Conservation (phyloP, 2,888 invertebrate species). For the Yponomeuta plumbellus region DNA sequence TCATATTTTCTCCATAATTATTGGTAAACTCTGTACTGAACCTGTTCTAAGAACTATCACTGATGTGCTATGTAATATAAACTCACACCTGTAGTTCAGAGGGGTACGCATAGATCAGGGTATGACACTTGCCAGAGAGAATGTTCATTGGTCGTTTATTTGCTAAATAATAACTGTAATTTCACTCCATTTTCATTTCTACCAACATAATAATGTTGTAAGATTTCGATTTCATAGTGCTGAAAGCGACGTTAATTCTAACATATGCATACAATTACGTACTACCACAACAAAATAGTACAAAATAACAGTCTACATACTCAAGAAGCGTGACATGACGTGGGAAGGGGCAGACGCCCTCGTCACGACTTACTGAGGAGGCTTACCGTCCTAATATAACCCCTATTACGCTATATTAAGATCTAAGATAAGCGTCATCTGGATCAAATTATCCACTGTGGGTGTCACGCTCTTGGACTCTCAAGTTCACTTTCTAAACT, state of each 20-base stretch:
- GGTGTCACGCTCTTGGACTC: background rate
- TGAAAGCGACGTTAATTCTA: background rate
- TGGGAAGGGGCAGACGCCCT: background rate
- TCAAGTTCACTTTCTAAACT: slow-evolving; percentile 14
- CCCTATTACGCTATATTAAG: background rate
- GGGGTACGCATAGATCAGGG: too few species aligned
- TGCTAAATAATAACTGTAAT: too few species aligned
- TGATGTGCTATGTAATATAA: too few species aligned
- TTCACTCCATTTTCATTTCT: background rate
- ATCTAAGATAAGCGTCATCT: background rate
- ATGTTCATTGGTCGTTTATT: too few species aligned
- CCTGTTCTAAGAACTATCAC: too few species aligned
- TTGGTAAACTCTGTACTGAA: too few species aligned
- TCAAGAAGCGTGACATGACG: slow-evolving; percentile 7
- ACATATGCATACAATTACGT: background rate
- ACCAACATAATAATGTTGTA: background rate
- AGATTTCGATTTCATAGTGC: background rate
- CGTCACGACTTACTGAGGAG: background rate
- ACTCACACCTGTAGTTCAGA: too few species aligned
- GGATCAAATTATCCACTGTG: background rate
- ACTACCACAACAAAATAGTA: background rate
- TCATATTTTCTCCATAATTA: too few species aligned
- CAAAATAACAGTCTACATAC: background rate
- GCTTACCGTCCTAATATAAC: background rate
- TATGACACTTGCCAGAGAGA: too few species aligned